Conservation (phyloP, 2,888 invertebrate species). For the Mimachlamys varia region DNA sequence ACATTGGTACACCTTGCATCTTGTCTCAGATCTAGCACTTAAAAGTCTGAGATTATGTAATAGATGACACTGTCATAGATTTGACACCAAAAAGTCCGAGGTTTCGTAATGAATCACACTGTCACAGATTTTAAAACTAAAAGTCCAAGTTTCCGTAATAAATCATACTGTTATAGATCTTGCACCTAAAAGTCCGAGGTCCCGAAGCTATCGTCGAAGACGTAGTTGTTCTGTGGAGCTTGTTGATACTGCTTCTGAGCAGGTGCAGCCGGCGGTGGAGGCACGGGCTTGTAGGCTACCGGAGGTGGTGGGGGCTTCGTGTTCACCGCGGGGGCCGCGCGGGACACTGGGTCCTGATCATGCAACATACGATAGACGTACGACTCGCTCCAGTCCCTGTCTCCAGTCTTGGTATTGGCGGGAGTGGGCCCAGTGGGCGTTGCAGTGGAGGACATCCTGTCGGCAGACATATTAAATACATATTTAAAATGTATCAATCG, state of each 20-base stretch:
- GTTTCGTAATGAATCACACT: not conserved
- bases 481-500: too few relatives aligned
- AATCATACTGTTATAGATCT: too few relatives aligned
- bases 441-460: not conserved
- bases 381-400: conserved; percentile 70
- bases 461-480: not conserved
- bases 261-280: conserved; percentile 43
- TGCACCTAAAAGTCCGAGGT: conserved; percentile 60
- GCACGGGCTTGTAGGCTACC: conserved; percentile 38
- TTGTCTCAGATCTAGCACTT: too few relatives aligned
- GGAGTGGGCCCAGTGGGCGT: not conserved
- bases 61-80: not conserved
- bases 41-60: too few relatives aligned
- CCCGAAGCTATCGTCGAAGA: conserved; percentile 60
- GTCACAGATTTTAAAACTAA: not conserved
- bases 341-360: conserved; percentile 57
- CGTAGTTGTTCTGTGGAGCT: conserved; percentile 47
- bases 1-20: not conserved
- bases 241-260: conserved; percentile 44
- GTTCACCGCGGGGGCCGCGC: conserved; percentile 44
- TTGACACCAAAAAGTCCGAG: too few relatives aligned
- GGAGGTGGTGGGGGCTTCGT: conserved; percentile 46
- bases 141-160: conserved; percentile 48
- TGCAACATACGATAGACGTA: conserved; percentile 67
- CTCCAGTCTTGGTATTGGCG: conserved; percentile 47